Evolutionary conservation across 2,113 vertebrate species (phyloP).

Genomic region (Carassius auratus): DNA sequence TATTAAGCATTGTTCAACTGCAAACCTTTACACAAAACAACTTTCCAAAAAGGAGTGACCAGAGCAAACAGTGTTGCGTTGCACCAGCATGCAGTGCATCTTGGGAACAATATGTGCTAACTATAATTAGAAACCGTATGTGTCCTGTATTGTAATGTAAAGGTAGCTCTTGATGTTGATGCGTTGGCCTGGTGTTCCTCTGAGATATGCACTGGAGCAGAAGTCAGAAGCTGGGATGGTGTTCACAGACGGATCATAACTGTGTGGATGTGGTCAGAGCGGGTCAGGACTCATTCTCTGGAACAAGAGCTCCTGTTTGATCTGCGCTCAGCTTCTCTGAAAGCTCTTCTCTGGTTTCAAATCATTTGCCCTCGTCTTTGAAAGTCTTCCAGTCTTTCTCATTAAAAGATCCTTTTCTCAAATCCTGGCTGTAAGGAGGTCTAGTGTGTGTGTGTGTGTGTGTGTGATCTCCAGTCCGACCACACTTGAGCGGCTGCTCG

Average conservation of each 20-base stretch:
- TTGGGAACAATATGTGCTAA: too few relatives aligned
- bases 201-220: too few relatives aligned
- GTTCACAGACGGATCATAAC: too few relatives aligned
- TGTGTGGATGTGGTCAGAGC: neutral
- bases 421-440: conserved; percentile 52
- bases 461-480: too few relatives aligned
- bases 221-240: neutral
- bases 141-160: too few relatives aligned
- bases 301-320: conserved; percentile 53
- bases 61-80: neutral
- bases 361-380: conserved; percentile 70
- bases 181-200: too few relatives aligned
- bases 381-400: conserved; percentile 73
- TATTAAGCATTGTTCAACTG: too few relatives aligned
- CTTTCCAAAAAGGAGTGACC: too few relatives aligned
- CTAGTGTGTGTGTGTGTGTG: conserved; percentile 59
- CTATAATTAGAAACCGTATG: too few relatives aligned
- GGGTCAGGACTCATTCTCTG: conserved; percentile 42
- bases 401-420: conserved; percentile 68
- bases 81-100: neutral
- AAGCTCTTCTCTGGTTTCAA: conserved; percentile 70
- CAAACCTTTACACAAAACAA: too few relatives aligned
- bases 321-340: conserved; percentile 65
- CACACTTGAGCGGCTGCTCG: conserved; percentile 28
- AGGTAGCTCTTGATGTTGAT: too few relatives aligned